Conservation (phyloP, 2,797 vertebrate genomes). For the Lepus townsendii region DNA sequence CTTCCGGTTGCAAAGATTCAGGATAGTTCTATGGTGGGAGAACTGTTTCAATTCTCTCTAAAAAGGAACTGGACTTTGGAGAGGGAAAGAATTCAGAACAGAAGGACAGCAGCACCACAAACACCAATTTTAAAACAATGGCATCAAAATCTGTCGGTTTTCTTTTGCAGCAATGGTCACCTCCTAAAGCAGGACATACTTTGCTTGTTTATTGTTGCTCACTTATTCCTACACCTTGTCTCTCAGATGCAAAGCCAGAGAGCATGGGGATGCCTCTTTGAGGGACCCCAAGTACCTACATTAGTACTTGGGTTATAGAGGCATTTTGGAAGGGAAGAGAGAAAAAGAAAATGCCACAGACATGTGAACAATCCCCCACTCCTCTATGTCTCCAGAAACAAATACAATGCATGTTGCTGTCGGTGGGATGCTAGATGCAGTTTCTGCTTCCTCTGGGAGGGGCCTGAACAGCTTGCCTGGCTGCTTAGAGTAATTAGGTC, state of each 20-base stretch:
- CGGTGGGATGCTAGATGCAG: neutral
- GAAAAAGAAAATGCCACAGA: neutral
- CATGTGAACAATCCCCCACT: neutral
- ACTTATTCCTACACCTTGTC: neutral
- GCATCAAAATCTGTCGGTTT: neutral
- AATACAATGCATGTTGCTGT: neutral
- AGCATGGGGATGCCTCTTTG: neutral
- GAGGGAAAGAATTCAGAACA: neutral
- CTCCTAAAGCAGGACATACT: neutral
- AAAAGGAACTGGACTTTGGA: neutral
- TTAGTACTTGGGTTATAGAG: neutral
- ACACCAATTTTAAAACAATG: neutral
- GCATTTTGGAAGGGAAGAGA: constrained; percentile 18
- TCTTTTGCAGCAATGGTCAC: neutral
- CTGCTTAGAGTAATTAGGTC: constrained; percentile 34
- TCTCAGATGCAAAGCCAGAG: neutral
- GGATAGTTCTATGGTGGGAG: neutral
- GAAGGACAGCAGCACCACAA: neutral
- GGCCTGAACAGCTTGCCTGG: neutral
- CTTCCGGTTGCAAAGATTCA: neutral
- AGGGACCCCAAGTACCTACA: too few relatives aligned
- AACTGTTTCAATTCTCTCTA: neutral
- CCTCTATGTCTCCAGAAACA: neutral
- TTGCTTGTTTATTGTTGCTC: neutral
- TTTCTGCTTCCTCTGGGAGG: neutral